Evolutionary conservation across 2,797 vertebrate genomes (phyloP).

Genomic region (Ptychadena robeensis): DNA sequence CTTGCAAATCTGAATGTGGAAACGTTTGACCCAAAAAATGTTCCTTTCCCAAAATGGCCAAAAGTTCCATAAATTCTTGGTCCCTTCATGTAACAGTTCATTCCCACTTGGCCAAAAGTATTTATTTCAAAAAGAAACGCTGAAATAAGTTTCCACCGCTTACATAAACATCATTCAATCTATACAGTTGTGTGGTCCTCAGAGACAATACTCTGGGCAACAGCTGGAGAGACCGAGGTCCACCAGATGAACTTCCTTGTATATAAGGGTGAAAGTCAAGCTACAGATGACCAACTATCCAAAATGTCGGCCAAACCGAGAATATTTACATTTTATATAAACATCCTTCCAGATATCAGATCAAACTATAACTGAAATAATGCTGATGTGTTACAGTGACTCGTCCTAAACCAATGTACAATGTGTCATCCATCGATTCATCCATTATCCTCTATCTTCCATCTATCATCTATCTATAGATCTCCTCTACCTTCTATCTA

Average conservation of each 20-base stretch:
- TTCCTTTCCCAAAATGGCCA: neutral
- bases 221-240: neutral
- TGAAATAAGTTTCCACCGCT: too few species aligned
- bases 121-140: neutral
- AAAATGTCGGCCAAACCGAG: too few species aligned
- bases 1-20: neutral
- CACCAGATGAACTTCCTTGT: neutral
- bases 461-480: neutral
- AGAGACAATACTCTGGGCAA: neutral
- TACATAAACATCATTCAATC: neutral
- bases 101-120: neutral
- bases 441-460: neutral
- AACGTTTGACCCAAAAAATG: neutral
- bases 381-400: too few species aligned
- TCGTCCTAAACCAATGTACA: neutral
- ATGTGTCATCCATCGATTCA: neutral
- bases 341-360: too few species aligned
- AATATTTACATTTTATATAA: too few species aligned
- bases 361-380: too few species aligned
- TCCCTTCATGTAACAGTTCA: neutral
- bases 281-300: neutral
- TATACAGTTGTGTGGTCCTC: neutral
- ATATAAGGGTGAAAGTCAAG: neutral
- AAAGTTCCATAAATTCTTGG: neutral
- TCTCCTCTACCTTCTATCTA: neutral